Evolutionary conservation across 1,140 invertebrate genomes (phyloP), one percentile per base, ranked within the genome.

Genomic region (Archegozetes longisetosus): DNA sequence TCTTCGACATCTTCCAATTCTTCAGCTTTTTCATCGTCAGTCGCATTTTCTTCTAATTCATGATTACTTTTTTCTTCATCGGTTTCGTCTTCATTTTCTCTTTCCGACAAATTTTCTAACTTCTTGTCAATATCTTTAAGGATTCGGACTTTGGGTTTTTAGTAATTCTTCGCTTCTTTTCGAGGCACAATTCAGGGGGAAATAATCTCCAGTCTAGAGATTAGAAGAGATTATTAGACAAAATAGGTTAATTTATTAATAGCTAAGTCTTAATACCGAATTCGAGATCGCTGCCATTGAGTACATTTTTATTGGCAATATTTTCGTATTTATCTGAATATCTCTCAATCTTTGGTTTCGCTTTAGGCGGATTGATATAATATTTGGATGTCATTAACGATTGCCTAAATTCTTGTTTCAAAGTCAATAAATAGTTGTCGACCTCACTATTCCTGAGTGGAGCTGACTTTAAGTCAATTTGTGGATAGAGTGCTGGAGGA

Each of bases 401-500:
- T 25, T 78, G 77, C 23, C 77, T 69, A 62, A 78, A 78, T 60
- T 81, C 78, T 63, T 80, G 76, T 67, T 78, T 76, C 61, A 81
- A 62, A 64, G 80, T 74, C 55, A 82, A 49, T 48, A 80, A 52
- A 69, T 84, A 80, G 9, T 70, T 66, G 51, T 66, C 61, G 29
- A 70, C 68, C 12, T 70, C 70, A 3, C 70, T 73, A 20, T 76
- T 67, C 17, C 69, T 66, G 2, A 78, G 68, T n/a, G 76, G 69
- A 4, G 79, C 72, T 17, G 83, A 79, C 65, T 80, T 80, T 6
- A 6, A 40, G 13, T 28, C 48, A 46, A 50, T 22, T 22, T 12
- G 28, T 69, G 83, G 83, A 74, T 80, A 87, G 27, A 80, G 71
- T 46, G 79, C 77, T 9, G 83, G 82, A 51, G 83, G 83, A 64